Conservation (phyloP, 2,113 vertebrate genomes). For the Jacana jacana region DNA sequence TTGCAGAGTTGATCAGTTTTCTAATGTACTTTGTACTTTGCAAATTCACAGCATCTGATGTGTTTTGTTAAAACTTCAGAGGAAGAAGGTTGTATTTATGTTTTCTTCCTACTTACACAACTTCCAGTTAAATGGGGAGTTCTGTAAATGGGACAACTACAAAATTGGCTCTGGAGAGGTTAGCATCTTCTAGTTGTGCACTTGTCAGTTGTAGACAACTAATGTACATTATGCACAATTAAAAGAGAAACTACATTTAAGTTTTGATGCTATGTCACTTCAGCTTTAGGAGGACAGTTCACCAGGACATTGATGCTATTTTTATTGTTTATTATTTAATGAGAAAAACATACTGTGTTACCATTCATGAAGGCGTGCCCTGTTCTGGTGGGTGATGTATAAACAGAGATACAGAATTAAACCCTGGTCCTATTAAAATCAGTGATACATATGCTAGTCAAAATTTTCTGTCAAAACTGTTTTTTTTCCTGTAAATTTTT, state of each 20-base stretch:
- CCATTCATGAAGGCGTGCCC: background rate
- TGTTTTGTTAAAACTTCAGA: background rate
- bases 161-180: background rate
- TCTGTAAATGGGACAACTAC: background rate
- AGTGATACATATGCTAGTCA: background rate
- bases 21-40: background rate
- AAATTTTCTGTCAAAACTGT: background rate
- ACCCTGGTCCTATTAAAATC: background rate
- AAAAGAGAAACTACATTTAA: background rate
- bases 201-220: background rate
- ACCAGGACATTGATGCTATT: background rate
- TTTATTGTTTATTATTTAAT: conserved; percentile 6
- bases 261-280: background rate
- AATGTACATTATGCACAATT: background rate
- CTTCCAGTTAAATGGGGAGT: background rate
- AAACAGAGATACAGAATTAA: background rate
- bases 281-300: background rate
- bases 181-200: background rate
- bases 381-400: background rate
- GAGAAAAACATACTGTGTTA: background rate
- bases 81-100: background rate
- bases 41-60: background rate
- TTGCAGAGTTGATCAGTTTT: background rate
- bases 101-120: background rate
- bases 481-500: background rate